Percentiles rank a stretch among this genome's conserved stretches.
Conservation (phyloP, 2,888 invertebrate genomes). For the Villa cingulata region DNA sequence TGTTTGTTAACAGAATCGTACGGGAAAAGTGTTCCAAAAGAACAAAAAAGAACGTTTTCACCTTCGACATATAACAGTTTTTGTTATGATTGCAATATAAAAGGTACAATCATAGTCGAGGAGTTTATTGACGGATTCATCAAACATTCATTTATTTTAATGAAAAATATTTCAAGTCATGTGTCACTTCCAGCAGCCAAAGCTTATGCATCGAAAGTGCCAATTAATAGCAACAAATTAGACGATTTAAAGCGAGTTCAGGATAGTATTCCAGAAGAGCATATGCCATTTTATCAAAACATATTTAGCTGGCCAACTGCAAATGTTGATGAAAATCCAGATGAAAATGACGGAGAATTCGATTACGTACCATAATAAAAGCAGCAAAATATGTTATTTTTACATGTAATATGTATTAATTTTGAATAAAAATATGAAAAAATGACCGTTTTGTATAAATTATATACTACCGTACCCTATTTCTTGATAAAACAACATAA, state of each 20-base stretch:
- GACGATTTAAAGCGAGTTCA: too few relatives aligned
- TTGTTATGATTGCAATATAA: neutral
- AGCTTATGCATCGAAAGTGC: neutral
- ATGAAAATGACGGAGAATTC: neutral
- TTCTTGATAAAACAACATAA: neutral
- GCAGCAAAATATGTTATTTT: neutral
- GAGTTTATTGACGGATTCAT: neutral
- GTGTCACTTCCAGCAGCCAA: neutral
- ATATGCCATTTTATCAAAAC: neutral
- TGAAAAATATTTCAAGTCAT: neutral
- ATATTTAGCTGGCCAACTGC: neutral
- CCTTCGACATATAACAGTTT: slow-evolving; percentile 1
- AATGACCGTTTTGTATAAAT: neutral
- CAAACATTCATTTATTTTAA: neutral
- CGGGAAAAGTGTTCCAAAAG: slow-evolving; percentile 1
- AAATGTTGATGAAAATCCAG: too few relatives aligned
- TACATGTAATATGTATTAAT: too few relatives aligned
- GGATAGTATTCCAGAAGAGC: too few relatives aligned
- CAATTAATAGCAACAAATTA: neutral
- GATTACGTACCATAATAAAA: neutral
- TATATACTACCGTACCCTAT: neutral
- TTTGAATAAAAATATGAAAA: too few relatives aligned
- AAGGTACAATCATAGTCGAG: slow-evolving; percentile 1
- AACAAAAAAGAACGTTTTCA: neutral
- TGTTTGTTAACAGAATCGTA: neutral